Evolutionary conservation across 2,113 vertebrate genomes (phyloP).

Genomic region (Sprattus sprattus): DNA sequence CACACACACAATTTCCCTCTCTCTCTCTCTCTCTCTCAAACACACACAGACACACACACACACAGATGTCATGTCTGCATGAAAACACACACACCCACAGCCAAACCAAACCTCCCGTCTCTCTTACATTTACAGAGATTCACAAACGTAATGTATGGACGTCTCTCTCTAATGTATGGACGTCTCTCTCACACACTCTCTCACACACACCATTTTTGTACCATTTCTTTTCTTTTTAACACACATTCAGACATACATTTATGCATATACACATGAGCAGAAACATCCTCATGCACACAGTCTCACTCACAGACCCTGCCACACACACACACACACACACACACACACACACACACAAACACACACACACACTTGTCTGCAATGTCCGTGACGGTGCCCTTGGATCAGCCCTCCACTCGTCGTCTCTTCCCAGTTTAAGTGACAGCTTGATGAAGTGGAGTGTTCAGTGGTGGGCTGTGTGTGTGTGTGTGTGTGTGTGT

Average conservation of each 20-base stretch:
- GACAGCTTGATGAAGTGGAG: conserved; percentile 10
- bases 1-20: background rate
- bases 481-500: conserved; percentile 9
- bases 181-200: background rate
- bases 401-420: background rate
- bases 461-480: background rate
- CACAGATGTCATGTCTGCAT: too few relatives aligned
- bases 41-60: too few relatives aligned
- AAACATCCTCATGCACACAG: too few relatives aligned
- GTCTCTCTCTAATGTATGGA: too few relatives aligned
- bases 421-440: conserved; percentile 1
- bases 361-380: background rate
- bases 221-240: too few relatives aligned
- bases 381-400: background rate
- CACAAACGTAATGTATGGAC: too few relatives aligned
- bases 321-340: conserved; percentile 9
- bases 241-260: background rate
- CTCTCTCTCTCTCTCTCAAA: too few relatives aligned
- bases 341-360: conserved; percentile 6
- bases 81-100: too few relatives aligned
- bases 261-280: background rate
- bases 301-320: background rate
- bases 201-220: background rate
- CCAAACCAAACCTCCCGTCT: too few relatives aligned
- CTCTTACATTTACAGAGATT: too few relatives aligned